A percentile compares a stretch with the other conserved stretches of the same genome.
phyloP scores from a whole-genome alignment of 1,140 invertebrate species.

The Prorops nasuta region DNA sequence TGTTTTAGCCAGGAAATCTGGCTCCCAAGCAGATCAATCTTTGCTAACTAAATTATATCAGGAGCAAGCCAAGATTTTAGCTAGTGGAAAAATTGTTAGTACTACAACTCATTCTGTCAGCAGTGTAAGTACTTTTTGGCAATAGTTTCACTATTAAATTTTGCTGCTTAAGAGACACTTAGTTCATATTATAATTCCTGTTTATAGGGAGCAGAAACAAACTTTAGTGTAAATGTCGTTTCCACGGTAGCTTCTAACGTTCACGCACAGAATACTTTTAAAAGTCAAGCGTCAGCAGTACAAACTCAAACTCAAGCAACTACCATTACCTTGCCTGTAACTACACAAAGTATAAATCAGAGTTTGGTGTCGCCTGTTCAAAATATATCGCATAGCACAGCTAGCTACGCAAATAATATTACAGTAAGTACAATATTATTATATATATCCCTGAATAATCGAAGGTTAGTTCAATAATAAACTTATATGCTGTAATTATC shows the following conservation, averaged over 20 bases:
- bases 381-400: slow-evolving; percentile 13
- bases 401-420: slow-evolving; percentile 36
- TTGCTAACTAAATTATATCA: slow-evolving; percentile 54
- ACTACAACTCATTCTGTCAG: slow-evolving; percentile 38
- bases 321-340: slow-evolving; percentile 24
- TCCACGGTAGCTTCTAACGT: slow-evolving; percentile 33
- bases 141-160: background rate
- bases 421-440: slow-evolving; percentile 30
- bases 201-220: slow-evolving; percentile 36
- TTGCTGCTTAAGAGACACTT: background rate
- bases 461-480: background rate
- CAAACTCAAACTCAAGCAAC: slow-evolving; percentile 47
- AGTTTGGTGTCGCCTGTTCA: slow-evolving; percentile 25
- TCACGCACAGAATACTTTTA: slow-evolving; percentile 38
- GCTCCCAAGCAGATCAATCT: slow-evolving; percentile 49
- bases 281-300: slow-evolving; percentile 48
- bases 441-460: background rate
- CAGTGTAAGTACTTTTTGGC: slow-evolving; percentile 32
- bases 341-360: slow-evolving; percentile 38
- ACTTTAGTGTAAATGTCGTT: slow-evolving; percentile 34
- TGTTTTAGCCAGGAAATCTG: slow-evolving; percentile 48
- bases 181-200: slow-evolving; percentile 1
- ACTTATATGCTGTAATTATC: background rate
- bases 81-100: slow-evolving; percentile 58
- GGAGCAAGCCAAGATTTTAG: slow-evolving; percentile 59